Percentiles rank a stretch among this genome's conserved stretches.
These are phyloP conservation scores for Limulus polyphemus DNA, from an alignment of 2,888 invertebrate genomes.

Conservation along the genomic window DNA sequence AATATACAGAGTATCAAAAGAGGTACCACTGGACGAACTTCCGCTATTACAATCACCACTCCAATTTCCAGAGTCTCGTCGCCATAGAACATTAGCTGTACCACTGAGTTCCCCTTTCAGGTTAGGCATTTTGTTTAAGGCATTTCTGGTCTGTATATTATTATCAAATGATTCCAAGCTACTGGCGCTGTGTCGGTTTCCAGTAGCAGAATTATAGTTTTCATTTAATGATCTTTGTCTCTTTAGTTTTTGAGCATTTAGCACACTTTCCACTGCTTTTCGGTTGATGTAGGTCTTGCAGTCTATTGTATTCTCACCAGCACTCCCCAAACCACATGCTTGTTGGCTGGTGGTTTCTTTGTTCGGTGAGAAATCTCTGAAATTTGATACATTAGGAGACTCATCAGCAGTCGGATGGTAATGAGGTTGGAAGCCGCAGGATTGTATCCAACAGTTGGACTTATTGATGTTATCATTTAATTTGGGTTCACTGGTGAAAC, in stretches of 20 bases:
- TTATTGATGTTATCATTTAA: too few relatives aligned
- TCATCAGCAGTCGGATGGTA: too few relatives aligned
- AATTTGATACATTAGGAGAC: too few relatives aligned
- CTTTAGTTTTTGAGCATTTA: constrained; percentile 40
- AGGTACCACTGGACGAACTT: constrained; percentile 80
- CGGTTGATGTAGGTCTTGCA: constrained; percentile 50
- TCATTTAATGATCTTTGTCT: constrained; percentile 30
- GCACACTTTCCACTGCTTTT: constrained; percentile 59
- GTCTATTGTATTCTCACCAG: too few relatives aligned
- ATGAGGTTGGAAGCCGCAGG: too few relatives aligned
- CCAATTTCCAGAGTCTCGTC: constrained; percentile 77
- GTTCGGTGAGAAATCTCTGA: too few relatives aligned
- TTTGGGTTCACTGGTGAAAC: too few relatives aligned
- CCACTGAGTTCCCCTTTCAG: too few relatives aligned
- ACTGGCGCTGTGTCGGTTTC: constrained; percentile 26
- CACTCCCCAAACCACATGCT: too few relatives aligned
- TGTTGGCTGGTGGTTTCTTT: too few relatives aligned
- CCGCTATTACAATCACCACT: constrained; percentile 89
- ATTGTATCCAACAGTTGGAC: too few relatives aligned
- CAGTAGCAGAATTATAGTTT: constrained; percentile 17
- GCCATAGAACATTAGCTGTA: constrained; percentile 47
- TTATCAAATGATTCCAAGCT: constrained; percentile 27
- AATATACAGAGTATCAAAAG: constrained; percentile 76
- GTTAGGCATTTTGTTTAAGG: too few relatives aligned
- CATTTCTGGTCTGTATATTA: neutral